Evolutionary conservation across 2,113 vertebrate species (phyloP).

Genomic region (Boleophthalmus pectinirostris): DNA sequence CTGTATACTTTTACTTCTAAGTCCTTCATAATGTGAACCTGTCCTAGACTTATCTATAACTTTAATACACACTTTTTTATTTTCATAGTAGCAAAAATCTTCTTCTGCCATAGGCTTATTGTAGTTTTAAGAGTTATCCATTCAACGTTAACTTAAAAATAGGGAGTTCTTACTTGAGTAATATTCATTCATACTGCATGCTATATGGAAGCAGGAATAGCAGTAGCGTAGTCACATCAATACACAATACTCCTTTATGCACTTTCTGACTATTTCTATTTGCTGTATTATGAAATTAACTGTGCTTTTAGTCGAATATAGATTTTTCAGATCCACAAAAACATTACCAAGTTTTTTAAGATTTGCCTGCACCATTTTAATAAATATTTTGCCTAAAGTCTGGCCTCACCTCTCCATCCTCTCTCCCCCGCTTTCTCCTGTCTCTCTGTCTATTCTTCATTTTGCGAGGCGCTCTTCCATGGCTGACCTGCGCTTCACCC

Average conservation of each 20-base stretch:
- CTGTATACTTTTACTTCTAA: not conserved
- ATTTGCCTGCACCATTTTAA: not conserved
- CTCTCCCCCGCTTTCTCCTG: constrained; percentile 17
- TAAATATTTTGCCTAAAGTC: not conserved
- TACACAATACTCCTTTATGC: too few relatives aligned
- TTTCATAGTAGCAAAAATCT: too few relatives aligned
- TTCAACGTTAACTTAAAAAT: not conserved
- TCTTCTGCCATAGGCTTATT: too few relatives aligned
- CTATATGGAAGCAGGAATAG: too few relatives aligned
- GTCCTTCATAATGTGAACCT: not conserved
- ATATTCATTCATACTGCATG: too few relatives aligned
- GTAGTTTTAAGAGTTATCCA: too few relatives aligned
- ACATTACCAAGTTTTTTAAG: not conserved
- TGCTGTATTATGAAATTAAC: not conserved
- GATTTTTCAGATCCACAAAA: not conserved
- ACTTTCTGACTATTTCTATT: not conserved
- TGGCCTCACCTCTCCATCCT: constrained; percentile 13
- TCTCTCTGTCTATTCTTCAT: constrained; percentile 52
- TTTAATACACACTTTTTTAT: too few relatives aligned
- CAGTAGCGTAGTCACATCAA: too few relatives aligned
- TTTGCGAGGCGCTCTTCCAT: constrained; percentile 60
- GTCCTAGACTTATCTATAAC: not conserved
- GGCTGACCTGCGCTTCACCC: constrained; percentile 76
- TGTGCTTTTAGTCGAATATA: not conserved
- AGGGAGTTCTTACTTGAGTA: too few relatives aligned